These are phyloP conservation scores for Megalonaias nervosa DNA, from an alignment of 1,140 invertebrate genomes.

Conservation along the genomic window DNA sequence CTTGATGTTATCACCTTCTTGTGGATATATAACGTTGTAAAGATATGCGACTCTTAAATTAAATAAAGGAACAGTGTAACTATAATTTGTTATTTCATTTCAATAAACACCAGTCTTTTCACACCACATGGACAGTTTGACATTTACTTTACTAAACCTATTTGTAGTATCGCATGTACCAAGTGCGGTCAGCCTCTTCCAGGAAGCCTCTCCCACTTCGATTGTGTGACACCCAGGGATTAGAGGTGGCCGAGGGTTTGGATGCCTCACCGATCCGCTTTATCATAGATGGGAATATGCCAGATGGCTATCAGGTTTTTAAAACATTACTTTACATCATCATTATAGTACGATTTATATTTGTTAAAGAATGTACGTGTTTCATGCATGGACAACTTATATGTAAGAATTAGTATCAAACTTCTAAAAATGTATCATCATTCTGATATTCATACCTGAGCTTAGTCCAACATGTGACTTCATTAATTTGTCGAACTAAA, in stretches of 20 bases:
- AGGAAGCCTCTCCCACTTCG: slow-evolving; percentile 27
- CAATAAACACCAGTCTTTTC: no score
- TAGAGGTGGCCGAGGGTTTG: slow-evolving; percentile 29
- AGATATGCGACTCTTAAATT: no score
- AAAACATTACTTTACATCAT: no score
- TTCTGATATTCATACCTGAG: background rate
- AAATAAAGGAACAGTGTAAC: no score
- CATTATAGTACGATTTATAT: no score
- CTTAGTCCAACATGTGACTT: background rate
- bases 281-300: slow-evolving; percentile 44
- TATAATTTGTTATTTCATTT: no score
- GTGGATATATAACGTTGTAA: no score
- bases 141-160: no score
- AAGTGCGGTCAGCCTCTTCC: slow-evolving; percentile 7
- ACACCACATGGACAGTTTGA: no score
- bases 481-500: no score
- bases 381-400: background rate
- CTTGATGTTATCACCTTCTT: no score
- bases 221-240: slow-evolving; percentile 34
- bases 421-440: background rate
- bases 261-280: slow-evolving; percentile 31
- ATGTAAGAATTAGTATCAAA: background rate
- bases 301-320: slow-evolving; percentile 35
- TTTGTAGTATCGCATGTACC: slow-evolving; percentile 27
- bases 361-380: background rate